Evolutionary conservation across 1,140 invertebrate genomes (phyloP), one percentile per base, ranked within the genome.

Genomic region (Triops longicaudatus): DNA sequence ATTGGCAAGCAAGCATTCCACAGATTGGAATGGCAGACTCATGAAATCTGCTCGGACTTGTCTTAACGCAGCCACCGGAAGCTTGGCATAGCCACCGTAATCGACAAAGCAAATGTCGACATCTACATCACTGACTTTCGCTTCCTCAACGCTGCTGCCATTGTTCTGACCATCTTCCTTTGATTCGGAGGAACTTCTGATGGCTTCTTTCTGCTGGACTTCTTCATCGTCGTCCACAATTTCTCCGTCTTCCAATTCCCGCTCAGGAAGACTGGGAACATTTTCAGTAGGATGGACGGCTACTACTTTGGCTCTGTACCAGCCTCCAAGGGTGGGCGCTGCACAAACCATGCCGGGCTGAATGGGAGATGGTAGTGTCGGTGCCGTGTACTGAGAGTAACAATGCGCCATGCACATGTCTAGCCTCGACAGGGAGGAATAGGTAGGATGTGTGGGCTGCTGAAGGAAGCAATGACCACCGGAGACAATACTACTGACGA

Each of bases 11-110:
- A 91, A 91, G 82, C 96, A 95, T 87, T 98, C 97, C 44, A 93
- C 91, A 72, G 96, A 94, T 89, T 98, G 97, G 87, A 98, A 98
- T 26, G 97, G 97, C 81, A 98, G 85, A 31, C 89, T 87, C 86
- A 97, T 91, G 83, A 96, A 98, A 85, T 98, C 95, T 78, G 90
- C 91, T 79, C 94, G 89, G 78, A 99, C 96, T 86, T 96, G 93
- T 81, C 93, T 83, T 10, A 98, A 88, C 78, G 88, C 85, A 27
- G 88, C 85, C 79, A 90, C 90, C 79, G 89, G 88, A n/a, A 97
- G 86, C 44, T 87, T 87, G 81, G 90, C 89, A 83, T 93, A 98
- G 73, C 96, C 97, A 31, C 97, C 97, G 83, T 96, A 95, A 86
- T 98, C 97, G 1, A 98, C 89, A 83, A 95, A 91, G 85, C 92